A percentile compares a stretch with the other conserved stretches of the same genome.
These are phyloP conservation scores for Peromyscus californicus DNA, from an alignment of 2,113 vertebrate genomes.

Conservation along the genomic window DNA sequence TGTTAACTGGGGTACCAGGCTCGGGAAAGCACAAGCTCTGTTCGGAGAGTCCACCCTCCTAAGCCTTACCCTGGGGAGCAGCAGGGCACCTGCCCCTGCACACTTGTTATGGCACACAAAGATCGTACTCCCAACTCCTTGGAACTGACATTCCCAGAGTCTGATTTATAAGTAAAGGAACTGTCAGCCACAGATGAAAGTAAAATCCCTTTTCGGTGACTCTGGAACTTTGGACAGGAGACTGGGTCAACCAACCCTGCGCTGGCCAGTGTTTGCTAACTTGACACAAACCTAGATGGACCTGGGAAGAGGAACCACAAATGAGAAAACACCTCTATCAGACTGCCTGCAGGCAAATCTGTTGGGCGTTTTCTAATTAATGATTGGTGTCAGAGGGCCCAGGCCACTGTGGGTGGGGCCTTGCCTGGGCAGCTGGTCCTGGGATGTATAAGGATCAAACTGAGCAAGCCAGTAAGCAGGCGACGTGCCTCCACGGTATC, in stretches of 20 bases:
- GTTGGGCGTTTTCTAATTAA: neutral
- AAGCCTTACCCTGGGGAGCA: neutral
- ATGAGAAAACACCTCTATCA: neutral
- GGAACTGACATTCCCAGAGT: constrained; percentile 15
- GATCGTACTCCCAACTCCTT: constrained; percentile 33
- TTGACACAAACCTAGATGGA: neutral
- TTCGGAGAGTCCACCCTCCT: neutral
- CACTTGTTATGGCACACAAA: neutral
- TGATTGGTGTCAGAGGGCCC: neutral
- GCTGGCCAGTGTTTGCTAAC: neutral
- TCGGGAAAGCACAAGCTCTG: neutral
- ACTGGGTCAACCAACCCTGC: neutral
- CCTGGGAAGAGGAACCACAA: neutral
- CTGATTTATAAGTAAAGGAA: constrained; percentile 11
- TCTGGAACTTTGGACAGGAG: neutral
- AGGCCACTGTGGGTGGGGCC: neutral
- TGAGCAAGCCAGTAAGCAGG: neutral
- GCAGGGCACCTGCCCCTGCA: neutral
- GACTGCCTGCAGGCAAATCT: neutral
- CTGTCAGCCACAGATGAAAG: constrained; percentile 24
- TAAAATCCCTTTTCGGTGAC: neutral
- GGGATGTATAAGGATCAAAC: neutral
- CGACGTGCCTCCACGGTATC: neutral
- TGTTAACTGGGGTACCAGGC: neutral
- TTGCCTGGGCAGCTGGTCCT: neutral